Conservation (phyloP, 2,888 invertebrate genomes). For the Brenthis hecate region DNA sequence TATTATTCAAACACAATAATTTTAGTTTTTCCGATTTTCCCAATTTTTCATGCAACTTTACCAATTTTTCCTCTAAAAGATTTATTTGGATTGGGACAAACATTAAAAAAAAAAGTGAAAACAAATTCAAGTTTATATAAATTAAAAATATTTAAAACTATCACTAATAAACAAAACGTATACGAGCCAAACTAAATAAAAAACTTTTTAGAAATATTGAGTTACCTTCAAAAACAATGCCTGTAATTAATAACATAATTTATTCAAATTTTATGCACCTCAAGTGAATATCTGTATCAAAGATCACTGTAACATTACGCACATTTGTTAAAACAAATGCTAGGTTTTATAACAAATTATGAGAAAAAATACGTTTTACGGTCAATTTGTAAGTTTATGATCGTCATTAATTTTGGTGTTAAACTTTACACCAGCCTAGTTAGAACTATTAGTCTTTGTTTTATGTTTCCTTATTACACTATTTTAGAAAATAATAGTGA, state of each 20-base stretch:
- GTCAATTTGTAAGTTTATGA: slow-evolving; percentile 39
- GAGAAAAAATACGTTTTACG: slow-evolving; percentile 36
- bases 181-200: no score
- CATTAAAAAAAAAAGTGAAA: no score
- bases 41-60: no score
- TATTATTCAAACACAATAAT: no score
- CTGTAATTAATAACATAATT: slow-evolving; percentile 3
- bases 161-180: no score
- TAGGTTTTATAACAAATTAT: slow-evolving; percentile 34
- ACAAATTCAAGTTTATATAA: no score
- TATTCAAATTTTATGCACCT: slow-evolving; percentile 42
- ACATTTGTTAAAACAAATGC: slow-evolving; percentile 44
- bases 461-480: slow-evolving; percentile 19
- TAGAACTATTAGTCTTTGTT: slow-evolving; percentile 28
- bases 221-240: no score
- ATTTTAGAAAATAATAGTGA: slow-evolving; percentile 12
- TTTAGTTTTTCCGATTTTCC: no score
- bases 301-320: slow-evolving; percentile 27
- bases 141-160: no score
- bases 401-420: slow-evolving; percentile 57
- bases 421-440: slow-evolving; percentile 42
- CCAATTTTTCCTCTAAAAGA: no score
- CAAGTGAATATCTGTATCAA: slow-evolving; percentile 38
- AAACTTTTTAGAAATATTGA: no score
- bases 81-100: no score